These are phyloP conservation scores for Tinamus major DNA, from an alignment of 2,797 vertebrate species.

Conservation along the genomic window DNA sequence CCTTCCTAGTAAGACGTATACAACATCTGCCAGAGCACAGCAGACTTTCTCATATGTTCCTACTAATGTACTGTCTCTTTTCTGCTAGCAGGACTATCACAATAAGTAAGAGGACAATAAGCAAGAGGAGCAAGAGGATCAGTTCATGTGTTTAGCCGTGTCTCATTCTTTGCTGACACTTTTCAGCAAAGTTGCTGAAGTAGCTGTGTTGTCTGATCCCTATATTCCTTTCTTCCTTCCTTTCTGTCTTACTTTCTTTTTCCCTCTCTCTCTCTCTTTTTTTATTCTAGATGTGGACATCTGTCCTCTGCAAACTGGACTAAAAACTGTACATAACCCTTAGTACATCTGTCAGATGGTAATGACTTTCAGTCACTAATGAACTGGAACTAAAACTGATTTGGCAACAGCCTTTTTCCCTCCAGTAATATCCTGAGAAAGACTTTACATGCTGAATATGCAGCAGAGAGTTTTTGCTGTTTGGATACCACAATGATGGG, in stretches of 20 bases:
- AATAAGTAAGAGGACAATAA: accelerated
- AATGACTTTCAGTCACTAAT: not conserved
- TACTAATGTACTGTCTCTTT: not conserved
- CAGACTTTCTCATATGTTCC: not conserved
- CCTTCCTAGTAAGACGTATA: not conserved
- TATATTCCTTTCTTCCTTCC: not conserved
- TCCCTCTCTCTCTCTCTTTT: not conserved
- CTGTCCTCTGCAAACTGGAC: not conserved
- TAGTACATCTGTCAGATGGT: slow-evolving; percentile 10
- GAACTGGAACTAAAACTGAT: slow-evolving; percentile 32
- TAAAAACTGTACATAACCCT: not conserved
- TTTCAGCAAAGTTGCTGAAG: not conserved
- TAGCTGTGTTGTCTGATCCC: not conserved
- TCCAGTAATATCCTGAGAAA: not conserved
- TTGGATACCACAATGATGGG: accelerated
- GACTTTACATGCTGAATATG: not conserved
- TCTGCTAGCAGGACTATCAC: not conserved
- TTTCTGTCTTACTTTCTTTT: not conserved
- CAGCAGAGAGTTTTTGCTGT: not conserved
- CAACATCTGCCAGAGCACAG: not conserved
- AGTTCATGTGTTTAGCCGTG: not conserved
- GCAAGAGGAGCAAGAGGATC: not conserved
- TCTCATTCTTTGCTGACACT: not conserved
- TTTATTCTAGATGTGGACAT: not conserved
- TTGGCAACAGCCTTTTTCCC: not conserved